Conservation (phyloP, 2,888 invertebrate genomes). For the Petrolisthes manimaculis region DNA sequence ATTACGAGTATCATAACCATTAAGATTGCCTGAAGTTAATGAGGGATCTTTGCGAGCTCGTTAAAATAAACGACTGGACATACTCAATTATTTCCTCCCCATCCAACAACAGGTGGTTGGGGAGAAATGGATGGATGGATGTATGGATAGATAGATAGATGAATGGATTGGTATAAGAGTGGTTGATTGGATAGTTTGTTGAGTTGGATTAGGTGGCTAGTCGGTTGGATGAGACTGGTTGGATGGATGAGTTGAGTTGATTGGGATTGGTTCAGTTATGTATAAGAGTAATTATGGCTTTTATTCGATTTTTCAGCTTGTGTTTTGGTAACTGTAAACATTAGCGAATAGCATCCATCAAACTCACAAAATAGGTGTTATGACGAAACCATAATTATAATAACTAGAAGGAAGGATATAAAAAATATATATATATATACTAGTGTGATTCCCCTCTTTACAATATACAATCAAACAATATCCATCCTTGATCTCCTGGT, state of each 20-base stretch:
- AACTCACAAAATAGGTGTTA: too few relatives aligned
- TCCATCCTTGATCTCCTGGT: too few relatives aligned
- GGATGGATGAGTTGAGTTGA: neutral
- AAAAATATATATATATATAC: too few relatives aligned
- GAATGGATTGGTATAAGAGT: conserved; percentile 9
- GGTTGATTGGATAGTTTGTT: conserved; percentile 3
- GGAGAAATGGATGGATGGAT: neutral
- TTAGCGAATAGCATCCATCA: too few relatives aligned
- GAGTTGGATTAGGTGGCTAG: conserved; percentile 6
- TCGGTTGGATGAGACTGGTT: neutral
- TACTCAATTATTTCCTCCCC: conserved; percentile 38
- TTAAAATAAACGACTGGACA: conserved; percentile 46
- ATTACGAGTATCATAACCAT: conserved; percentile 45
- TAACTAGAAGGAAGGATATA: too few relatives aligned
- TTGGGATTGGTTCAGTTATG: neutral
- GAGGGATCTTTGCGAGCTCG: conserved; percentile 40
- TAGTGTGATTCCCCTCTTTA: too few relatives aligned
- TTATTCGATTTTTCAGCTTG: too few relatives aligned
- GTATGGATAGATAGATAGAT: neutral
- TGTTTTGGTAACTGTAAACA: too few relatives aligned
- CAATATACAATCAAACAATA: too few relatives aligned
- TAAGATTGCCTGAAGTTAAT: conserved; percentile 50
- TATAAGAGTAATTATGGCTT: too few relatives aligned
- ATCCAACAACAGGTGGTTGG: neutral
- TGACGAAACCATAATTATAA: too few relatives aligned